A percentile compares a stretch with the other conserved stretches of the same genome.
phyloP scores from a whole-genome alignment of 2,113 vertebrate species.

The Boulengeromyrus knoepffleri region DNA sequence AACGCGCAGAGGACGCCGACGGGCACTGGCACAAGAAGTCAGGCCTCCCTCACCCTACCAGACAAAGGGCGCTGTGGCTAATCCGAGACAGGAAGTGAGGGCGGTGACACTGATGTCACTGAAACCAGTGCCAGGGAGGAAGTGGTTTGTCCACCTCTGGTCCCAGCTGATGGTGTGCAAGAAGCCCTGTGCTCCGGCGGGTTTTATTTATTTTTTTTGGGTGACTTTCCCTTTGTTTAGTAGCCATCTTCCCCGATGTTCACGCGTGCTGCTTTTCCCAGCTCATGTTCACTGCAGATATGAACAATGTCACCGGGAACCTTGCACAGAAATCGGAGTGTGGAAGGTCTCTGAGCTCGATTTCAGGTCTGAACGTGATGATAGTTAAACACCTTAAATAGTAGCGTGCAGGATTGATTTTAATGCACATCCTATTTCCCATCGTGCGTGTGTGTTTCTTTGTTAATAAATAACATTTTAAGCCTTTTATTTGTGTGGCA shows the following conservation, averaged over 20 bases:
- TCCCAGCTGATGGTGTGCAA: too few relatives aligned
- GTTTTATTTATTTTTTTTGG: background rate
- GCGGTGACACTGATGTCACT: background rate
- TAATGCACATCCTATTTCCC: background rate
- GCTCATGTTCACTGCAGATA: background rate
- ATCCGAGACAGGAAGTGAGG: background rate
- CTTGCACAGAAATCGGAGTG: background rate
- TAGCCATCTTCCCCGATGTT: background rate
- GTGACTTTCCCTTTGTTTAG: slow-evolving; percentile 3
- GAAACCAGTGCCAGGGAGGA: background rate
- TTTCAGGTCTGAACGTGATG: background rate
- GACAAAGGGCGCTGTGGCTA: background rate
- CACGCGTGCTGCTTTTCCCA: background rate
- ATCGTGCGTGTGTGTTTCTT: background rate
- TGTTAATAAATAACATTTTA: background rate
- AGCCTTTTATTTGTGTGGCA: background rate
- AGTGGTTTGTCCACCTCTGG: background rate
- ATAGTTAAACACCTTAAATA: background rate
- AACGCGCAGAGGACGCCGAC: slow-evolving; percentile 12
- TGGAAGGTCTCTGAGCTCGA: background rate
- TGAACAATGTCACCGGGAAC: background rate
- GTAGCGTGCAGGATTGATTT: background rate
- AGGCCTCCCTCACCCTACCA: background rate
- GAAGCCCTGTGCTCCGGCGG: background rate
- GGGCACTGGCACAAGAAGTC: background rate